Evolutionary conservation across 1,140 invertebrate species (phyloP), one percentile per base, ranked within the genome.

Genomic region (Achroia grisella): DNA sequence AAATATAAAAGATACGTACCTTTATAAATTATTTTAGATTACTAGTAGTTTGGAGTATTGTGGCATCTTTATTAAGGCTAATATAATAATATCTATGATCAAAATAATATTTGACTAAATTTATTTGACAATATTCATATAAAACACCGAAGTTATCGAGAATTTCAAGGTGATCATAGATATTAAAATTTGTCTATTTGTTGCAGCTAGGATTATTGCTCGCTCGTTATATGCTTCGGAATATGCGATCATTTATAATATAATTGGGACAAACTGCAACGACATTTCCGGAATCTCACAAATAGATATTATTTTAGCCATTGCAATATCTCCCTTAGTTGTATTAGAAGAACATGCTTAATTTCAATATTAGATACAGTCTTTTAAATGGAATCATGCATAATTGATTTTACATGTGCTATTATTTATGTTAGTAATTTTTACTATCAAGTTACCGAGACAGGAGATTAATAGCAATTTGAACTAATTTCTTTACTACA

Each of bases 381-480:
- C 17, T 2, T 23, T 23, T 23, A 23, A 11, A 29, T 23, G 36
- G 36, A 11, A 6, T 4, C 36, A 39, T 39, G 36, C 36, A 39
- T 4, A 17, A 5, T 39, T n/a, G 29, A 40, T 23, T 29, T 40
- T 10, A 28, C 17, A 39, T 30, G 31, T 15, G 10, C 10, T 23
- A 32, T 40, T 39, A 40, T 40, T 9, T 36, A 36, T 39, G 15
- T 39, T 28, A 10, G 23, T 15, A 17, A 17, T 14, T 39, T n/a
- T 23, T 39, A 39, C 23, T 39, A 8, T 39, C 17, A n/a, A 6
- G 46, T 79, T 75, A 73, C 60, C 51, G 67, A 62, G 72, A 73
- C 49, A 66, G 71, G 66, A 53, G 59, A 56, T 79, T 75, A 79
- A 44, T 66, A 50, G 75, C 75, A 44, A 63, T 76, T 64, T 37